Percentiles rank a stretch among this genome's conserved stretches.
Evolutionary conservation across 2,797 vertebrate species (phyloP).

Genomic region (Galago senegalensis): DNA sequence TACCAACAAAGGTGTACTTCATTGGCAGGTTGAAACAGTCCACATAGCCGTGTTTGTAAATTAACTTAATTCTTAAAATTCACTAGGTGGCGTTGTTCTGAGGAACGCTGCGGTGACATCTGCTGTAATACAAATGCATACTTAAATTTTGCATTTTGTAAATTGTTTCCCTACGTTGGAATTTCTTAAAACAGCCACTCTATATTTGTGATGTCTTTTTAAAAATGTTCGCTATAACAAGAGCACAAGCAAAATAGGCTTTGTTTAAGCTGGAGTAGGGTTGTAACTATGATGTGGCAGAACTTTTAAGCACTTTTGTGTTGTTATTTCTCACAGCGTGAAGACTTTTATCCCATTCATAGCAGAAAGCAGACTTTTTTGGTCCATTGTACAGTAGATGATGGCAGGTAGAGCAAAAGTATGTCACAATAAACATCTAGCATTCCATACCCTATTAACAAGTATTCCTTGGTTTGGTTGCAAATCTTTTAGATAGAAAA

Average conservation of each 20-base stretch:
- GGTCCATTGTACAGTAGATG: constrained; percentile 49
- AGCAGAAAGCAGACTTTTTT: constrained; percentile 73
- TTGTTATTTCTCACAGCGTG: constrained; percentile 12
- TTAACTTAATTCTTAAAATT: constrained; percentile 56
- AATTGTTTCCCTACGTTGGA: not conserved
- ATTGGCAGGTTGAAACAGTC: not conserved
- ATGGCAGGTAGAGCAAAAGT: constrained; percentile 62
- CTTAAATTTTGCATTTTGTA: constrained; percentile 29
- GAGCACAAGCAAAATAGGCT: constrained; percentile 20
- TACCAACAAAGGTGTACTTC: not conserved
- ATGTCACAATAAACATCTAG: not conserved
- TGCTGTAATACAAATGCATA: constrained; percentile 45
- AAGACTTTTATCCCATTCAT: constrained; percentile 64
- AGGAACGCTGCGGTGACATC: constrained; percentile 19
- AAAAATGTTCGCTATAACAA: not conserved
- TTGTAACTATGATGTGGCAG: not conserved
- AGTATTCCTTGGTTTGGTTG: constrained; percentile 33
- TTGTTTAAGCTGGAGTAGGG: constrained; percentile 28
- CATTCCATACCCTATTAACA: not conserved
- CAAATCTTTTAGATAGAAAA: constrained; percentile 53
- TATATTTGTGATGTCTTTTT: not conserved
- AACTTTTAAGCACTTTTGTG: constrained; percentile 70
- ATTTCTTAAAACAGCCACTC: constrained; percentile 57
- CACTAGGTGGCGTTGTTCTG: constrained; percentile 77
- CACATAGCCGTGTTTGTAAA: not conserved